Evolutionary conservation across 1,140 invertebrate species (phyloP), one percentile per base, ranked within the genome.

Genomic region (Sitophilus oryzae): DNA sequence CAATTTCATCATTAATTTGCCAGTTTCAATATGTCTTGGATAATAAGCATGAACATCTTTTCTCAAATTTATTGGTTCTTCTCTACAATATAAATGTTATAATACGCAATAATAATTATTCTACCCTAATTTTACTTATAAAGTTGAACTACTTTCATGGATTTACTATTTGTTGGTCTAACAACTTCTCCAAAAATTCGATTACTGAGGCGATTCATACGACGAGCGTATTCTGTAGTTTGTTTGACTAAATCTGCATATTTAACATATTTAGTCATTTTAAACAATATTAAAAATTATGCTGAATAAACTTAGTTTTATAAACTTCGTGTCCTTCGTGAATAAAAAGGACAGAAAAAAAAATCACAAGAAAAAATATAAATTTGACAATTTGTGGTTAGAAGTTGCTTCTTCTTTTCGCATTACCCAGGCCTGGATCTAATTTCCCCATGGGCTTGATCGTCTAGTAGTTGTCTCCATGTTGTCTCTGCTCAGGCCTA

Each of bases 101-200:
- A 5, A 20, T 42, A 38, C 14, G 18, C 36, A 38, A 38, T 10
- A 16, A 14, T 4, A 4, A 37, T 37, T 4, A 3, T 2, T n/a
- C n/a, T n/a, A n/a, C n/a, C n/a, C n/a, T n/a, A 41, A 4, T 3
- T 41, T 41, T 19, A 54, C 52, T 44, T 54, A 54, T 93, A 88
- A 60, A 92, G 74, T 60, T 83, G 80, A 0, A 94, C 88, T 4
- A 94, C 85, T 76, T 91, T 89, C 84, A 88, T 84, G 0, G 86
- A 87, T 63, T 80, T 85, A 0, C 66, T 47, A 65, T 81, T 82
- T 1, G 86, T 91, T 0, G 83, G 81, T 55, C 88, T 79, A 0
- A 81, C 78, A 10, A 93, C 86, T 77, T 97, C 92, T 0, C 86
- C 87, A 73, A 97, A 97, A 61, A 97, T 95, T 63, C 83, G 77